Evolutionary conservation across 2,113 vertebrate genomes (phyloP).

Genomic region (Pleuronectes platessa): DNA sequence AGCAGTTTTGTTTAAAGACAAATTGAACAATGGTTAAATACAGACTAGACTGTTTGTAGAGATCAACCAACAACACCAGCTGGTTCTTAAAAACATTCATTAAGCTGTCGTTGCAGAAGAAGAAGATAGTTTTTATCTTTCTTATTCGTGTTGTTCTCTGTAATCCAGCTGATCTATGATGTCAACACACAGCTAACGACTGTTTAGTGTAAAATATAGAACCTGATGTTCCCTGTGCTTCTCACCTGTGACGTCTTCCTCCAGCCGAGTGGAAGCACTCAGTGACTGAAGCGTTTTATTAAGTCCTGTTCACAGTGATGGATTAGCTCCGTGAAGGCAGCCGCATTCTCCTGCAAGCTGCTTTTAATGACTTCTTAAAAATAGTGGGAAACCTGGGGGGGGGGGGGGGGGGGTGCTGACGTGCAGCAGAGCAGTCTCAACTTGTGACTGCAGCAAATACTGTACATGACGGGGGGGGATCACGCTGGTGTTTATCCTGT

Average conservation of each 20-base stretch:
- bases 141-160: no score
- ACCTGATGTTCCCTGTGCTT: neutral
- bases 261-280: neutral
- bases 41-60: neutral
- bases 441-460: neutral
- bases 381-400: slow-evolving; percentile 11
- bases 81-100: slow-evolving; percentile 23
- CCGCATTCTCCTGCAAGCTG: slow-evolving; percentile 24
- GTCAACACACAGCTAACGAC: slow-evolving; percentile 24
- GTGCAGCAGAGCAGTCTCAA: neutral
- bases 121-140: no score
- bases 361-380: slow-evolving; percentile 31
- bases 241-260: no score
- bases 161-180: neutral
- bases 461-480: rapidly evolving
- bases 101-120: neutral
- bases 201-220: neutral
- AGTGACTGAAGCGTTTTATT: neutral
- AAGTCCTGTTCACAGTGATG: slow-evolving; percentile 34
- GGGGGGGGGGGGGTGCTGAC: no score
- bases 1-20: neutral
- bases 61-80: neutral
- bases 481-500: neutral
- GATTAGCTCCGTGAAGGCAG: slow-evolving; percentile 39
- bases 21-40: neutral